These are phyloP conservation scores for Sarcophaga bullata DNA, from an alignment of 1,140 invertebrate genomes.

Conservation along the genomic window DNA sequence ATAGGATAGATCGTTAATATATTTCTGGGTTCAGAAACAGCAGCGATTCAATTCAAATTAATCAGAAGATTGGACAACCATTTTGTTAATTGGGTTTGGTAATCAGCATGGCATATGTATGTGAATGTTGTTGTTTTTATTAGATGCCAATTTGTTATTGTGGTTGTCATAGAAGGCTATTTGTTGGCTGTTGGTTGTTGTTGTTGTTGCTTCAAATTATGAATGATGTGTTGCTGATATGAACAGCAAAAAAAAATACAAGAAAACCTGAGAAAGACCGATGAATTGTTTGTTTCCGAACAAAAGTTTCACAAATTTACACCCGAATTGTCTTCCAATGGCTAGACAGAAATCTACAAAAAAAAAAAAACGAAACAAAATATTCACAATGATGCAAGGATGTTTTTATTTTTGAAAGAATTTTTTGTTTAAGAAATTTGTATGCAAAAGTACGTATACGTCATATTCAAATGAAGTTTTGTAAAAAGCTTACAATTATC, in stretches of 20 bases:
- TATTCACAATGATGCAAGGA: too few relatives aligned
- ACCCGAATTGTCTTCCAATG: not conserved
- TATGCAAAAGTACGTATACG: too few relatives aligned
- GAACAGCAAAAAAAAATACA: not conserved
- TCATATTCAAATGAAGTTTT: too few relatives aligned
- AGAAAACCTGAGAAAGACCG: not conserved
- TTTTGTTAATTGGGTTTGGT: too few relatives aligned
- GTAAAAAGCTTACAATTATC: too few relatives aligned
- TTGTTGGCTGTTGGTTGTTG: not conserved
- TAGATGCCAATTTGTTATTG: not conserved
- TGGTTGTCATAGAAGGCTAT: not conserved
- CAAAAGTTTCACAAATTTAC: slow-evolving; percentile 3
- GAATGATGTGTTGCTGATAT: not conserved
- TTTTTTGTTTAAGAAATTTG: too few relatives aligned
- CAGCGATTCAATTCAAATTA: too few relatives aligned
- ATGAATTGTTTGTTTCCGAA: slow-evolving; percentile 3
- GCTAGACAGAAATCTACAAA: not conserved
- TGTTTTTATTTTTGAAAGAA: too few relatives aligned
- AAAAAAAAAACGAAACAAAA: not conserved
- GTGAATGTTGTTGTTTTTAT: not conserved
- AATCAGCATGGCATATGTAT: not conserved
- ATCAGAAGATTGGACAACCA: too few relatives aligned
- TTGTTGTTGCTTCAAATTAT: not conserved
- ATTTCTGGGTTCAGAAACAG: too few relatives aligned
- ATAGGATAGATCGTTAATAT: too few relatives aligned